Evolutionary conservation across 2,797 vertebrate species (phyloP), one percentile per base, ranked within the genome.

Genomic region (Phoeniculus purpureus): DNA sequence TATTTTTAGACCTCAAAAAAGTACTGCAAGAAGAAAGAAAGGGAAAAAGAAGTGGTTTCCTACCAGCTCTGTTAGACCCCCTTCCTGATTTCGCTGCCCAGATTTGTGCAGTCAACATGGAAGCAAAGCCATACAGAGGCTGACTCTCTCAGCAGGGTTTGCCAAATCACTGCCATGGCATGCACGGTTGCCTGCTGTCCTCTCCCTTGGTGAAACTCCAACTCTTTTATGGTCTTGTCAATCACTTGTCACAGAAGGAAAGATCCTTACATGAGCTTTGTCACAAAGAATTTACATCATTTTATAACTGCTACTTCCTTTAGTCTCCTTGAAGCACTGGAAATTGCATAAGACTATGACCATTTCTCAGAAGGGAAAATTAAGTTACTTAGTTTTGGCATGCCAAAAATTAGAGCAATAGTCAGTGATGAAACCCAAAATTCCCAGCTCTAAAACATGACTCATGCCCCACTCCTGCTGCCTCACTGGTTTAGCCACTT

Each of bases 111-210:
- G 67, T 56, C 48, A 47, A 15, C 11, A 4, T 10, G 47, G 48
- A 25, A 62, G 37, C 14, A 68, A 86, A 83, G 59, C 48, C 54
- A 40, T 26, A 8, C 0, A 5, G 75, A 56, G 26, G 29, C 1
- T 56, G 79, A 15, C 9, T 9, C 32, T 55, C 31, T 73, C 68
- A 29, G 56, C 54, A 47, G 40, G n/a, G 26, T 50, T 79, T 50
- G 10, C 40, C 56, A 56, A 23, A 54, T 45, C 75, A 50, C 18
- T 43, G 55, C 52, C 27, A 29, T 5, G 31, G 71, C n/a, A 54
- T 22, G 27, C 87, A 54, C 0, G 0, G 11, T 8, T 7, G 68
- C 32, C 32, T 2, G 0, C 51, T 60, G 66, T 62, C 22, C 48
- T 22, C 55, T 81, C 9, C 27, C 31, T 50, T 31, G 26, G 15